phyloP scores from a whole-genome alignment of 1,140 invertebrate genomes.

The Semibalanus balanoides region DNA sequence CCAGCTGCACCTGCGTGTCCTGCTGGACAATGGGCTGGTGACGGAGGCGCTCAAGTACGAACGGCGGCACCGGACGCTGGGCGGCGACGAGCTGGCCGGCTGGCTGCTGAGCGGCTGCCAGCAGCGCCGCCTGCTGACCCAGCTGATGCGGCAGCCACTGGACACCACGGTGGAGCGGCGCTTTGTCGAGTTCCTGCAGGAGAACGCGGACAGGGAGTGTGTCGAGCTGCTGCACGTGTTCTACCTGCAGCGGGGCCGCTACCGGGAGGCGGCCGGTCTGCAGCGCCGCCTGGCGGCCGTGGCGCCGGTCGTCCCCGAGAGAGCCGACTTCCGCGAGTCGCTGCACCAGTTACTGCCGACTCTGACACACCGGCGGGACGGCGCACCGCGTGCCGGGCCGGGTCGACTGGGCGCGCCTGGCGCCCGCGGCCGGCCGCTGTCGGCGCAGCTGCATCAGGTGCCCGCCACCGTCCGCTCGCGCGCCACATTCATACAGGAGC shows the following conservation, averaged over 20 bases:
- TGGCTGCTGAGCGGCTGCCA: background rate
- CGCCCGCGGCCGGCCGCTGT: background rate
- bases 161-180: background rate
- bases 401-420: no score
- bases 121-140: background rate
- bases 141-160: background rate
- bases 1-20: constrained; percentile 30
- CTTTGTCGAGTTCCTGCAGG: background rate
- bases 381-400: no score
- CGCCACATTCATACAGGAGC: background rate
- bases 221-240: background rate
- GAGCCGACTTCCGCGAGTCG: background rate
- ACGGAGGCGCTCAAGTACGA: constrained; percentile 41
- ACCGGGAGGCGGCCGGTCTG: background rate
- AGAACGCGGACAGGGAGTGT: background rate
- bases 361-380: background rate
- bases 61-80: constrained; percentile 29
- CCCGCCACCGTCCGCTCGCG: background rate
- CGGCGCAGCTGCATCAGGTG: background rate
- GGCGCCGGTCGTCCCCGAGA: no score
- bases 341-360: background rate
- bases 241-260: background rate
- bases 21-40: constrained; percentile 41
- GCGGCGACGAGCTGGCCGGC: constrained; percentile 23
- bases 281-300: background rate